Evolutionary conservation across 1,140 invertebrate genomes (phyloP), one percentile per base, ranked within the genome.

Genomic region (Odontomachus brunneus): DNA sequence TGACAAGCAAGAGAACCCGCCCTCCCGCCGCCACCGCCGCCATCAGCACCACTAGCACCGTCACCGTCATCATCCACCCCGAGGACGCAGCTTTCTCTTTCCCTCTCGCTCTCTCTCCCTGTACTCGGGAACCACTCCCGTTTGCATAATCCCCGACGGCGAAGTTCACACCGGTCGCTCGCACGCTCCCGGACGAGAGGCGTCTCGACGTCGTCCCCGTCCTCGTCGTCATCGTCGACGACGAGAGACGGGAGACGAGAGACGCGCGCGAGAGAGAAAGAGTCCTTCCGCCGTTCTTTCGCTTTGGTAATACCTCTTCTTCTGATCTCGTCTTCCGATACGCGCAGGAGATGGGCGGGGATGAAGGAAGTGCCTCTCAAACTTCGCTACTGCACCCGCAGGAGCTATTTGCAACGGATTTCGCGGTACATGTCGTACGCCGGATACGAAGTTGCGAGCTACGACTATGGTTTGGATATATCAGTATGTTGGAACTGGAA

Each of bases 71-170:
- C 71, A 83, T 65, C 69, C 69, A 65, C 62, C 57, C 57, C 55
- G 59, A 53, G 75, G 48, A 82, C 53, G 51, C 66, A 80, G 73
- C 67, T 59, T 53, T 78, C 85, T 78, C 62, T 67, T 29, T 71
- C 74, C 65, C 80, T 82, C 59, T 60, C 84, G 82, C 63, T 85
- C 80, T 67, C 57, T 59, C 48, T 65, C 71, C 49, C 51, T n/a
- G 67, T 44, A n/a, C 75, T 66, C 86, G 57, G 84, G 81, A 87
- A 86, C 81, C 85, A 66, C 65, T 80, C 84, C 84, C 71, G 84
- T 88, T 89, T 89, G 85, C 88, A 89, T 89, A 89, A 89, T 89
- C 88, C 88, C 88, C 85, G 83, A 89, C 88, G 88, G 88, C 88
- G 80, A 89, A 89, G 85, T 89, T 89, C 88, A 87, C 88, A 89